These are phyloP conservation scores for Porites lobata DNA, from an alignment of 92 coral and sea anemone genomes.

Conservation along the genomic window DNA sequence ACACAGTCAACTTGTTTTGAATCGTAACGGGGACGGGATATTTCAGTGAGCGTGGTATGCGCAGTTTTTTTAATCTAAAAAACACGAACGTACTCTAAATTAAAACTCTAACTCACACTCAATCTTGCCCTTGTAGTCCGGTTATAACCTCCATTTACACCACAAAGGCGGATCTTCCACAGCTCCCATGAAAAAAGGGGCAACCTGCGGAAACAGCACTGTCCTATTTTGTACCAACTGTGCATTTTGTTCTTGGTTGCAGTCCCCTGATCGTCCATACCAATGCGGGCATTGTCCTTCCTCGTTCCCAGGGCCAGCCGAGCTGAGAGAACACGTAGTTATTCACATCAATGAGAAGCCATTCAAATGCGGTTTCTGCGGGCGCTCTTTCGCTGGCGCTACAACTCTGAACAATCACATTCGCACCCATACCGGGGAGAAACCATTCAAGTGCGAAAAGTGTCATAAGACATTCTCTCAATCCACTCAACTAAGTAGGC, in stretches of 20 bases:
- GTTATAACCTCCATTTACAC: no score
- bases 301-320: conserved; percentile 90
- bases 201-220: not conserved
- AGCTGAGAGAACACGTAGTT: conserved; percentile 96
- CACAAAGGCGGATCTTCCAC: no score
- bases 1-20: no score
- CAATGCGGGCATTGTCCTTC: conserved; percentile 99
- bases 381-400: conserved; percentile 99
- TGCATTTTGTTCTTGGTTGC: not conserved
- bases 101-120: no score
- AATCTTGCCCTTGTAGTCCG: no score
- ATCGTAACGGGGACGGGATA: no score
- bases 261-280: conserved; percentile 91
- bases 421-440: conserved; percentile 98
- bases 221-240: not conserved
- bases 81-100: no score
- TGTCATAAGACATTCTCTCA: conserved; percentile 89
- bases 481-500: conserved; percentile 98
- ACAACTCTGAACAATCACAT: conserved; percentile 98
- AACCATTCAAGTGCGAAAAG: conserved; percentile 94
- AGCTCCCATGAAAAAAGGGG: not conserved
- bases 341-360: conserved; percentile 98
- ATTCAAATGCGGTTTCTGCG: conserved; percentile 98
- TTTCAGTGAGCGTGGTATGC: no score
- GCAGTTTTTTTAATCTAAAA: no score